A percentile compares a stretch with the other conserved stretches of the same genome.
phyloP scores from a whole-genome alignment of 2,113 vertebrate species.

The Caranx ignobilis region DNA sequence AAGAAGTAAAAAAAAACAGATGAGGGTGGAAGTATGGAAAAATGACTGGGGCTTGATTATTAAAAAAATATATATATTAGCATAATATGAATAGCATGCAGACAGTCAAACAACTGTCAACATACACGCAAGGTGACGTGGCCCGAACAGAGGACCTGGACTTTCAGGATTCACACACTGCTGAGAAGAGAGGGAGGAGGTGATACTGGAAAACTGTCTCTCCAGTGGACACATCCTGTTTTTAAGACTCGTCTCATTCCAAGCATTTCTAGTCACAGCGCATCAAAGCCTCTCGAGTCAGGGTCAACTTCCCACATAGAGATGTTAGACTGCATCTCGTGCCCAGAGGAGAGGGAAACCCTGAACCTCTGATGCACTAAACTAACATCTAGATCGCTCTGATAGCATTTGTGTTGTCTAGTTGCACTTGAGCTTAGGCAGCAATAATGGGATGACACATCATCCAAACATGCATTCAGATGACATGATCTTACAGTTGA shows the following conservation, averaged over 20 bases:
- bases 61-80: background rate
- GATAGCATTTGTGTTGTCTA: background rate
- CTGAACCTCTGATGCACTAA: background rate
- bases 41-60: background rate
- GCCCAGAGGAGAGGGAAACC: slow-evolving; percentile 7
- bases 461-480: background rate
- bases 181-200: background rate
- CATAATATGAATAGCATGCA: background rate
- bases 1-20: background rate
- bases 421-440: background rate
- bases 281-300: slow-evolving; percentile 48
- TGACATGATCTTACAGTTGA: background rate
- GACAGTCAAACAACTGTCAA: background rate
- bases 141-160: slow-evolving; percentile 21
- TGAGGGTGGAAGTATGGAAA: background rate
- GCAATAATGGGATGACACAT: slow-evolving; percentile 37
- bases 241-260: slow-evolving; percentile 53
- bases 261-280: slow-evolving; percentile 30
- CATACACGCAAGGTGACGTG: background rate
- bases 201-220: background rate
- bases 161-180: slow-evolving; percentile 30
- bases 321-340: slow-evolving; percentile 23
- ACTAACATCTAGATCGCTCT: background rate
- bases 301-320: slow-evolving; percentile 33
- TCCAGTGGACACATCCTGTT: slow-evolving; percentile 54